Base-by-base conservation (phyloP, 2,888 invertebrate species). In the Heliothis peltigera region DNA sequence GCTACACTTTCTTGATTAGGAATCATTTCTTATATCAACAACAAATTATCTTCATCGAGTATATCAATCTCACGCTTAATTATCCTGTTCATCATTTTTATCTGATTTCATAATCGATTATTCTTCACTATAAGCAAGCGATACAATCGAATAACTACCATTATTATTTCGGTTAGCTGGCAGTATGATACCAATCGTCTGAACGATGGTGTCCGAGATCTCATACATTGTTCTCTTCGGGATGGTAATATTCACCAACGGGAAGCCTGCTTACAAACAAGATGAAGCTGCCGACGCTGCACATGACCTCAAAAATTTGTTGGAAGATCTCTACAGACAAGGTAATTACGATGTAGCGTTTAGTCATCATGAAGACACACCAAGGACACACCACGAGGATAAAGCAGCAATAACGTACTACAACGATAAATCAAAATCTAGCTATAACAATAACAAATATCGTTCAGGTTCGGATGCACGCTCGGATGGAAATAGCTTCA, bases 41-140 rank as follows among this genome's bases (percentile, higher is more conserved):
- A 15, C 12, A 15, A 15, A 56, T 32, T 51, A 61, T 44, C 6
- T 28, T 25, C 7, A 32, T 35, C 12, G 28, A 44, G 39, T 35
- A 18, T 4, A 15, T 10, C 70, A 84, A 84, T 84, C 56, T 55
- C 81, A 84, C 70, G 82, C 64, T 74, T 22, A 65, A 71, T 78
- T 78, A 75, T 48, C 17, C 47, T 18, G 25, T 44, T 21, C 17
- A 61, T 32, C 53, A 58, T 57, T 47, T 65, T 64, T 25, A 67
- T 62, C 47, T 52, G 66, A 53, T 43, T 68, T 75, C 17, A 44
- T 35, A 68, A 59, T 58, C 61, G 64, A 72, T 77, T 79, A 64
- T 59, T 19, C 35, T 39, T 25, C 65, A 53, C 39, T 65, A 42
- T 52, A 64, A 60, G 47, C 18, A 21, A 60, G 52, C 44, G 42